Conservation (phyloP, 2,113 vertebrate genomes). For the Barbus barbus region DNA sequence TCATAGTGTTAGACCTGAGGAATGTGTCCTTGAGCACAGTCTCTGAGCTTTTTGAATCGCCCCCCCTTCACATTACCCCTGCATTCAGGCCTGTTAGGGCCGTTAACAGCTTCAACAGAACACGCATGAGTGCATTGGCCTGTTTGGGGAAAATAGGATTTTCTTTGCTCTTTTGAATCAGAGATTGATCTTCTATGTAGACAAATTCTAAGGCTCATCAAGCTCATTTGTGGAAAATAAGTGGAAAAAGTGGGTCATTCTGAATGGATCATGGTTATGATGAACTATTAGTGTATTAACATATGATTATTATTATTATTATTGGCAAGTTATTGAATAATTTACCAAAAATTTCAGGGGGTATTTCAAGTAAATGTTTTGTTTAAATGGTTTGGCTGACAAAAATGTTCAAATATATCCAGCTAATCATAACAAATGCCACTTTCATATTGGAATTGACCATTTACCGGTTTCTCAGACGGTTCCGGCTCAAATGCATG, state of each 20-base stretch:
- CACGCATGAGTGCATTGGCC: background rate
- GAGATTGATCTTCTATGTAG: background rate
- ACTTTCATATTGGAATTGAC: no score
- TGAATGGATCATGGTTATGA: background rate
- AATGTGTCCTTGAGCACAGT: constrained; percentile 50
- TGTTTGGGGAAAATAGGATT: background rate
- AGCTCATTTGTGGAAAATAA: background rate
- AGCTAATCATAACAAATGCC: no score
- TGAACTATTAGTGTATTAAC: no score
- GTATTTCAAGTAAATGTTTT: no score
- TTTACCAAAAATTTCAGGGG: no score
- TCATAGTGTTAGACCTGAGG: constrained; percentile 37
- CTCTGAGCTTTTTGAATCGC: constrained; percentile 20
- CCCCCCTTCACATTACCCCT: background rate
- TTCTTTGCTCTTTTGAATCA: background rate
- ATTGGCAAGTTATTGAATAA: no score
- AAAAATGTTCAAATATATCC: no score
- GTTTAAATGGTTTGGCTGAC: no score
- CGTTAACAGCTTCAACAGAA: background rate
- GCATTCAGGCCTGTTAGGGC: background rate
- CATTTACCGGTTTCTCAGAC: no score
- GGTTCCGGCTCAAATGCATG: background rate
- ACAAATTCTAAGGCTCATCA: background rate
- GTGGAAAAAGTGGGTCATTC: background rate
- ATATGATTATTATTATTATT: no score